Evolutionary conservation across 2,113 vertebrate species (phyloP), one percentile per base, ranked within the genome.

Genomic region (Antennarius striatus): DNA sequence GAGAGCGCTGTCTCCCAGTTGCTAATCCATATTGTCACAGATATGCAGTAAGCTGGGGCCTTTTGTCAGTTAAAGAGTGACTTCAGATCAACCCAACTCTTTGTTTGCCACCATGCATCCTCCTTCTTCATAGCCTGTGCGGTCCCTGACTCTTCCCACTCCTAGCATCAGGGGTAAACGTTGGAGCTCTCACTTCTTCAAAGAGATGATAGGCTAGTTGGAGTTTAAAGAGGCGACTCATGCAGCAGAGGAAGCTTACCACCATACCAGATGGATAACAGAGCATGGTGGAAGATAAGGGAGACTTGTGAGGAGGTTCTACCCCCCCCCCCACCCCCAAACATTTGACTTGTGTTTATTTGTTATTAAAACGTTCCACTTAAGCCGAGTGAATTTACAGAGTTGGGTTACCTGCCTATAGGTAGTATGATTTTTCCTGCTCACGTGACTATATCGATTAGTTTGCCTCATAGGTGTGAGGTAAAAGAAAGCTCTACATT

Each of bases 21-120:
- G n/a, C 79, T 89, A 89, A 90, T 88, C 89, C 84, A 77, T 86
- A 85, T 86, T 84, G 89, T 88, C 87, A 88, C 86, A 86, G 85
- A 89, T 88, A 82, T 67, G 67, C 66, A 11, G 76, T 86, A 81
- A 83, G 47, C 85, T 52, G 63, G 60, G 75, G 76, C 77, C 79
- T 89, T 87, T 43, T 84, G 82, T 82, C 72, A 68, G 71, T 80
- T 82, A 85, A 85, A 85, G 72, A 77, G 85, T 83, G 74, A 56
- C 60, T 86, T 89, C 75, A 79, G 80, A 88, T 86, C 84, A 72
- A 83, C 70, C 76, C 75, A 22, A 51, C 74, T 75, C 79, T 81
- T 84, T 85, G 84, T 86, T 60, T 83, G 71, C 56, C 0, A 28
- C 72, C 2, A 22, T 60, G 73, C 83, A 68, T 82, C 81, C 71